Evolutionary conservation across 2,797 vertebrate genomes (phyloP).

Genomic region (Ptychadena robeensis): DNA sequence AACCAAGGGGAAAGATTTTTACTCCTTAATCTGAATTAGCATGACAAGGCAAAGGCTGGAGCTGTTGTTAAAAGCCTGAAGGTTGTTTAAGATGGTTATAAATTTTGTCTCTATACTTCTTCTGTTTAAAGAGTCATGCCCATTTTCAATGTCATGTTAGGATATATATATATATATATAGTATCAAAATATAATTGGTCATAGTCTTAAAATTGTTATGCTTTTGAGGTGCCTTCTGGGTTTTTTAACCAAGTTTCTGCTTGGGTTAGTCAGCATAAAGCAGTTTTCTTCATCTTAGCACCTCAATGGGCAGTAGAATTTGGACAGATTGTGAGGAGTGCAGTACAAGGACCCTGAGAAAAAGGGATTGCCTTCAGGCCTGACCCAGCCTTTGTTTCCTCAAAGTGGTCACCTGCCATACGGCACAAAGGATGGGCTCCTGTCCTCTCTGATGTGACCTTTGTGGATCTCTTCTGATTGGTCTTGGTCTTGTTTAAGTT

Average conservation of each 20-base stretch:
- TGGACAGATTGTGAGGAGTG: conserved; percentile 82
- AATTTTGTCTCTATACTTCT: conserved; percentile 34
- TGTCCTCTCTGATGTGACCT: conserved; percentile 66
- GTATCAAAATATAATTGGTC: background rate
- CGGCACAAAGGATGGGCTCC: conserved; percentile 67
- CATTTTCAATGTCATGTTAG: background rate
- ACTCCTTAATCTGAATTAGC: conserved; percentile 77
- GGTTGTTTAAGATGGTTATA: conserved; percentile 79
- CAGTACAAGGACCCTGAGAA: conserved; percentile 79
- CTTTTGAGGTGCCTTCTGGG: conserved; percentile 67
- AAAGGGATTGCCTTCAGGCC: conserved; percentile 72
- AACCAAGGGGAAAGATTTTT: conserved; percentile 74
- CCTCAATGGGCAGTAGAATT: conserved; percentile 79
- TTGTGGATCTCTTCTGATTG: conserved; percentile 67
- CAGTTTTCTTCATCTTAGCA: conserved; percentile 76
- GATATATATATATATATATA: background rate
- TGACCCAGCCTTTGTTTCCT: conserved; percentile 79
- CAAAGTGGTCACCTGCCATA: conserved; percentile 81
- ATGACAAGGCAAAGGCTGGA: conserved; percentile 78
- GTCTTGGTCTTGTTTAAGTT: conserved; percentile 66
- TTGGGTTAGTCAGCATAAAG: conserved; percentile 80
- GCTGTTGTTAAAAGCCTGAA: conserved; percentile 75
- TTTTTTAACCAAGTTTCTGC: conserved; percentile 77
- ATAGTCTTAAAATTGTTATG: background rate
- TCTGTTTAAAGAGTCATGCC: background rate